Evolutionary conservation across 1,140 invertebrate genomes (phyloP).

Genomic region (Drosophila ohnishii): DNA sequence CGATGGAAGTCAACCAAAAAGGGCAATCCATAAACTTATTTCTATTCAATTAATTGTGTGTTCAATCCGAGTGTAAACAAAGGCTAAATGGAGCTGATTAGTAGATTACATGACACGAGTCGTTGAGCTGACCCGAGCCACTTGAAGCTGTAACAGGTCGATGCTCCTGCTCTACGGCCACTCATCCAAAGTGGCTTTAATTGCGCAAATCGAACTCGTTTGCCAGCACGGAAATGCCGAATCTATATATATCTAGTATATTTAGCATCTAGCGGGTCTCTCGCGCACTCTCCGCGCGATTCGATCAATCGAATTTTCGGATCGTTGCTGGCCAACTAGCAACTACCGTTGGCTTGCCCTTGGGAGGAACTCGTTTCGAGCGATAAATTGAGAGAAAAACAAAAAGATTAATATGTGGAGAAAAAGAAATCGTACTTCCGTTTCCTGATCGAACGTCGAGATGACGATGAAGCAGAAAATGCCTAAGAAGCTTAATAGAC

Average conservation of each 20-base stretch:
- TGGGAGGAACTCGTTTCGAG: constrained; percentile 65
- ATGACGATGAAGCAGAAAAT: constrained; percentile 50
- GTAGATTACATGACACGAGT: constrained; percentile 18
- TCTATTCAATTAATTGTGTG: background rate
- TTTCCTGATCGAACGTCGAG: constrained; percentile 66
- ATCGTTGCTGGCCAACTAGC: constrained; percentile 41
- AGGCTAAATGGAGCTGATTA: constrained; percentile 18
- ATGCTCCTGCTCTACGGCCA: constrained; percentile 34
- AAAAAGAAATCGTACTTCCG: constrained; percentile 65
- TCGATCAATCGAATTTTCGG: constrained; percentile 42
- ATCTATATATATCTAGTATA: constrained; percentile 23
- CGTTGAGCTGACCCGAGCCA: constrained; percentile 5
- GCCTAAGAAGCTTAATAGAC: constrained; percentile 49
- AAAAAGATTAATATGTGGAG: constrained; percentile 60
- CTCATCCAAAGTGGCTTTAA: constrained; percentile 29
- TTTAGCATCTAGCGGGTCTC: constrained; percentile 36
- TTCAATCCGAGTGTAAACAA: constrained; percentile 2
- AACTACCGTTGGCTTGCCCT: constrained; percentile 73
- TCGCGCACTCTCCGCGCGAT: constrained; percentile 18
- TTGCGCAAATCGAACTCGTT: constrained; percentile 74
- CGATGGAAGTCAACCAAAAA: background rate
- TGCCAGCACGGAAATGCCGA: constrained; percentile 60
- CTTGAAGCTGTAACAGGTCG: constrained; percentile 29
- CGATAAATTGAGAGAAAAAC: constrained; percentile 52
- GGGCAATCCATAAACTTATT: background rate